phyloP scores from a whole-genome alignment of 2,888 invertebrate species.

The Scotopteryx bipunctaria region DNA sequence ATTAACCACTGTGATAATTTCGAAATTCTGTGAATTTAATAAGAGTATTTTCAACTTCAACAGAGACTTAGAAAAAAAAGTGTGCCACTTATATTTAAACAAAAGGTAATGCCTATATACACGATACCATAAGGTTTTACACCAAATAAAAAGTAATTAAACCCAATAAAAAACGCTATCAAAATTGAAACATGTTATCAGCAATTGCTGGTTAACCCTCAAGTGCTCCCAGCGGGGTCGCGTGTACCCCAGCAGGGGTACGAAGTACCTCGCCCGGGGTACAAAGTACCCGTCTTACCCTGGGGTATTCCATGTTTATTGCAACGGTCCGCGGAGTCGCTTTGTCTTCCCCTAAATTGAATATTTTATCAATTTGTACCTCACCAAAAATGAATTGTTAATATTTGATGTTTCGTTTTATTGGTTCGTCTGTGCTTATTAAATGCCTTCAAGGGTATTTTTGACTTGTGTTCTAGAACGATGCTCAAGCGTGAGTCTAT shows the following conservation, averaged over 20 bases:
- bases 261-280: slow-evolving; percentile 41
- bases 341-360: slow-evolving; percentile 62
- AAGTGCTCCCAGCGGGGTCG: slow-evolving; percentile 74
- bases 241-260: slow-evolving; percentile 52
- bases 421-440: too few species aligned
- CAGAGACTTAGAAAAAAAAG: too few species aligned
- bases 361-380: slow-evolving; percentile 67
- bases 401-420: slow-evolving; percentile 19
- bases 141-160: slow-evolving; percentile 38
- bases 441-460: too few species aligned
- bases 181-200: slow-evolving; percentile 46
- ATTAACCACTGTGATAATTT: too few species aligned
- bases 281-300: slow-evolving; percentile 42
- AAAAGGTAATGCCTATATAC: too few species aligned
- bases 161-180: slow-evolving; percentile 51
- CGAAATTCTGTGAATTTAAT: too few species aligned
- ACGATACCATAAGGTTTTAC: slow-evolving; percentile 25
- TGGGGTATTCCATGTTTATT: slow-evolving; percentile 59
- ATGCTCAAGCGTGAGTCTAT: too few species aligned
- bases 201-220: slow-evolving; percentile 52
- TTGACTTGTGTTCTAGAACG: too few species aligned
- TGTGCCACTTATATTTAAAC: too few species aligned
- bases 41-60: background rate
- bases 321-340: slow-evolving; percentile 43
- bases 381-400: slow-evolving; percentile 48